Evolutionary conservation across 1,140 invertebrate species (phyloP).

Genomic region (Drosophila persimilis): DNA sequence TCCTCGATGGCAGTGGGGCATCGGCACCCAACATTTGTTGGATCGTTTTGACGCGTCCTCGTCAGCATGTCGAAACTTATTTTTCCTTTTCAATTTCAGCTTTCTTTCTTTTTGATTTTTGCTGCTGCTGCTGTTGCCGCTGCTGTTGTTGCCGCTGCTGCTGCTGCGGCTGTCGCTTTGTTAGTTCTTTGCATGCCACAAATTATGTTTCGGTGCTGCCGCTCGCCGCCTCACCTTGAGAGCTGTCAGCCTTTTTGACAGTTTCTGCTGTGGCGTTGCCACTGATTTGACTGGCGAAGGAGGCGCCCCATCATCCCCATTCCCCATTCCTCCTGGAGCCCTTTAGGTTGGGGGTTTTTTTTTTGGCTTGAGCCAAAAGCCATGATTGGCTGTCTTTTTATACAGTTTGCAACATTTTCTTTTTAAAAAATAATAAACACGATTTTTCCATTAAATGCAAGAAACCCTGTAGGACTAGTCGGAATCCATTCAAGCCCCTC

Average conservation of each 20-base stretch:
- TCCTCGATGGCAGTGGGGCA: not conserved
- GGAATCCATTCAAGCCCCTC: too few relatives aligned
- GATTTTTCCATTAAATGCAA: too few relatives aligned
- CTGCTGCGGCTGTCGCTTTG: slow-evolving; percentile 58
- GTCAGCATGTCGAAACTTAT: slow-evolving; percentile 71
- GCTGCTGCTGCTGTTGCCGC: slow-evolving; percentile 10
- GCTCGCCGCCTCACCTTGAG: slow-evolving; percentile 11
- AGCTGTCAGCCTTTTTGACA: slow-evolving; percentile 36
- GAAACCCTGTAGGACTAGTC: too few relatives aligned
- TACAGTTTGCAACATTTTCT: too few relatives aligned
- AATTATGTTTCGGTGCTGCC: slow-evolving; percentile 57
- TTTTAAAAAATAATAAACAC: too few relatives aligned
- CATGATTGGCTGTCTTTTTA: too few relatives aligned
- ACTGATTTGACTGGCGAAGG: slow-evolving; percentile 20
- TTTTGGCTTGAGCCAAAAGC: too few relatives aligned
- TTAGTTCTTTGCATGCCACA: slow-evolving; percentile 78
- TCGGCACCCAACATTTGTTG: slow-evolving; percentile 45
- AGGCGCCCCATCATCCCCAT: not conserved
- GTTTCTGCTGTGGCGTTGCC: slow-evolving; percentile 24
- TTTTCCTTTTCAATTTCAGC: slow-evolving; percentile 35
- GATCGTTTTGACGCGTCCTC: slow-evolving; percentile 78
- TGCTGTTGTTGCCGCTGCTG: not conserved
- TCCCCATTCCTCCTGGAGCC: too few relatives aligned
- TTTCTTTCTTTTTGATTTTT: slow-evolving; percentile 16
- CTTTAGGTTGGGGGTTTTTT: too few relatives aligned